Evolutionary conservation across 2,797 vertebrate genomes (phyloP).

Genomic region (Pipistrellus pipistrellus): DNA sequence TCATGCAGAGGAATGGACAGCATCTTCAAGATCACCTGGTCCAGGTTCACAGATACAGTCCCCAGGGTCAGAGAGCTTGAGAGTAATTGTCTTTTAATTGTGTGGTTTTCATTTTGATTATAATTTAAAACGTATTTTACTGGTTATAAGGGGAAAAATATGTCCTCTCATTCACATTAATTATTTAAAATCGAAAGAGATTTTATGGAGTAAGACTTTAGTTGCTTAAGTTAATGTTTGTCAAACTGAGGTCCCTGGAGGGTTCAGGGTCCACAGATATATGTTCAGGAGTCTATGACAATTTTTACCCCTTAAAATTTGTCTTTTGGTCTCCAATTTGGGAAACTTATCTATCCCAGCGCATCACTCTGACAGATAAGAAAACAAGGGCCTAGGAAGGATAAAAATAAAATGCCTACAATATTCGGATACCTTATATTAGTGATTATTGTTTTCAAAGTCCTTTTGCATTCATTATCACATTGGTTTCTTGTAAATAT

Average conservation of each 20-base stretch:
- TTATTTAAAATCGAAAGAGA: slow-evolving; percentile 22
- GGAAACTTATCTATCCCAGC: neutral
- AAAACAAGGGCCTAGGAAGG: neutral
- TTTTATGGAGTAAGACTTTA: neutral
- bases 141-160: neutral
- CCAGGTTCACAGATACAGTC: neutral
- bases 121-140: slow-evolving; percentile 36
- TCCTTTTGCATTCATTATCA: slow-evolving; percentile 15
- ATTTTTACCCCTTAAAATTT: neutral
- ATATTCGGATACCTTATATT: neutral
- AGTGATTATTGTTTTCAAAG: neutral
- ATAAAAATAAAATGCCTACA: slow-evolving; percentile 12
- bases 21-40: neutral
- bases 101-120: slow-evolving; percentile 64
- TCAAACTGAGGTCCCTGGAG: neutral
- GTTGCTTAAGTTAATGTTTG: neutral
- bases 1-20: neutral
- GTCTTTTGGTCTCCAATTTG: neutral
- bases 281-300: slow-evolving; percentile 6
- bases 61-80: slow-evolving; percentile 14
- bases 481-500: slow-evolving; percentile 24
- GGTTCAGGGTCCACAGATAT: neutral
- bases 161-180: neutral
- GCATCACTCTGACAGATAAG: neutral
- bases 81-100: slow-evolving; percentile 50